Conservation (phyloP, 1,140 invertebrate species). For the Archegozetes longisetosus region DNA sequence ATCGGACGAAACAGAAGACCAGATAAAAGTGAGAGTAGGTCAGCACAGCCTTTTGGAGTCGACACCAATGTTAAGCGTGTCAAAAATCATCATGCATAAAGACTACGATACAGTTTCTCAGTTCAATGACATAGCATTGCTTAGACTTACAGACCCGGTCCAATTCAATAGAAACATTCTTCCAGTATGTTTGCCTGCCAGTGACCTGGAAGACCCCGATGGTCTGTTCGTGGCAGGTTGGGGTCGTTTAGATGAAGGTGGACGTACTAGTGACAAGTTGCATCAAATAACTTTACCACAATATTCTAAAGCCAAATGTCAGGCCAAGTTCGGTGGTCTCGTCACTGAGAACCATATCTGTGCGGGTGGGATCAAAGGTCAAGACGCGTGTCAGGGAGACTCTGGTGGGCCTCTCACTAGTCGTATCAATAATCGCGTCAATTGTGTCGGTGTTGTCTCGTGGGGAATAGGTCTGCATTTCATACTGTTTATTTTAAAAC, state of each 20-base stretch:
- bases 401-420: slow-evolving; percentile 3
- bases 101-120: not conserved
- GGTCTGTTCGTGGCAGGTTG: slow-evolving; percentile 6
- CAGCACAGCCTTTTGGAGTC: not conserved
- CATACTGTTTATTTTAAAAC: not conserved
- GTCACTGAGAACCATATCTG: slow-evolving; percentile 5
- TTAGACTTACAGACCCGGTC: not conserved
- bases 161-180: not conserved
- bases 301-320: not conserved
- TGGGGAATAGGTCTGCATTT: not conserved
- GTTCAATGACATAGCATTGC: slow-evolving; percentile 9
- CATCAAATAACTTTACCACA: not conserved
- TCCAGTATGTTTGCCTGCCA: slow-evolving; percentile 2
- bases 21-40: not conserved
- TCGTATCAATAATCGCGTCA: not conserved
- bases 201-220: not conserved
- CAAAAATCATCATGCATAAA: not conserved
- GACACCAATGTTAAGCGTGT: not conserved
- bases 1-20: not conserved
- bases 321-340: not conserved
- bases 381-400: slow-evolving; percentile 14
- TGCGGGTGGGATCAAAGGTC: slow-evolving; percentile 2
- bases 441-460: not conserved
- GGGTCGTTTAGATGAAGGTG: slow-evolving; percentile 3
- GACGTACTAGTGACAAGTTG: not conserved